Percentiles rank a stretch among this genome's conserved stretches.
phyloP scores from a whole-genome alignment of 1,140 invertebrate species.

The Thereuonema tuberculata region DNA sequence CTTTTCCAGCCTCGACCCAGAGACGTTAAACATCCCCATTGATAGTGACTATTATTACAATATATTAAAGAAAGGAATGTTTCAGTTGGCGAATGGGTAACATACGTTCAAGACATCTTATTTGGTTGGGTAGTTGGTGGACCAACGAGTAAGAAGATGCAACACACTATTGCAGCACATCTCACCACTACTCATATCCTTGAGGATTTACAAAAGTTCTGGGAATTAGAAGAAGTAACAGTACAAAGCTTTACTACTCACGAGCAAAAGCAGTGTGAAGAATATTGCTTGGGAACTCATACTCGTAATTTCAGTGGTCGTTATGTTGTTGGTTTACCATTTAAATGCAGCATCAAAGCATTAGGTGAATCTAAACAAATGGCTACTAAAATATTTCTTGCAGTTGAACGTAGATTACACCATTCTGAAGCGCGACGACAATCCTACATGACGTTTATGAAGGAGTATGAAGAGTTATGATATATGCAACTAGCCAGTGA shows the following conservation, averaged over 20 bases:
- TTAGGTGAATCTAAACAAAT: neutral
- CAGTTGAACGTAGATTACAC: neutral
- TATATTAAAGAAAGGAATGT: too few relatives aligned
- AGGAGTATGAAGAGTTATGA: neutral
- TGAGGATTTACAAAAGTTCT: too few relatives aligned
- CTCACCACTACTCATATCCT: too few relatives aligned
- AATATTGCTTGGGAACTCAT: neutral
- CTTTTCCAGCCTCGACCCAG: too few relatives aligned
- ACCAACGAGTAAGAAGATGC: too few relatives aligned
- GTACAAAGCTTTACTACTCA: neutral
- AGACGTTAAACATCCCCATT: too few relatives aligned
- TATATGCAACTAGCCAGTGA: neutral
- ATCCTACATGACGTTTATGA: neutral
- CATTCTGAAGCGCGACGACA: neutral
- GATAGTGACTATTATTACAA: too few relatives aligned
- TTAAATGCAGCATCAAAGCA: neutral
- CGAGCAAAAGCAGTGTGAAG: neutral
- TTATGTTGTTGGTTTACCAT: neutral
- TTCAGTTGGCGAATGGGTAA: too few relatives aligned
- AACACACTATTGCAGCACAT: too few relatives aligned
- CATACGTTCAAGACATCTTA: too few relatives aligned
- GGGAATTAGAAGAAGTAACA: neutral
- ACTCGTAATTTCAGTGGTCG: neutral
- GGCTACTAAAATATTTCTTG: neutral
- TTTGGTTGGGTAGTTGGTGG: too few relatives aligned